These are phyloP conservation scores for Eilema griseolum DNA, from an alignment of 2,888 invertebrate genomes.

Conservation along the genomic window DNA sequence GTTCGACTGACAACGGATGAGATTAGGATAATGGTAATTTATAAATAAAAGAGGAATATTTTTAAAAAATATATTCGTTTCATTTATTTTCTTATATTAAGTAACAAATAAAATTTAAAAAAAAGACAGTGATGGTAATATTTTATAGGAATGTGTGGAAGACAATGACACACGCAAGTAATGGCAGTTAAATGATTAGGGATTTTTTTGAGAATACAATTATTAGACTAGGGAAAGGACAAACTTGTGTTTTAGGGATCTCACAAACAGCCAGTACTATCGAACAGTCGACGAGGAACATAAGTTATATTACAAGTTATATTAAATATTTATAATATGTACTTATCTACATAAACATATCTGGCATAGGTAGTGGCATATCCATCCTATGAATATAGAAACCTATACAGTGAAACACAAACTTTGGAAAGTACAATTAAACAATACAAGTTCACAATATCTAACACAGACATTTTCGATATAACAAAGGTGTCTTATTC, in stretches of 20 bases:
- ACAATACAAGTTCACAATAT: not conserved
- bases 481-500: not conserved
- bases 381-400: no score
- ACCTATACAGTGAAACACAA: not conserved
- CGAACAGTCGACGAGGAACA: no score
- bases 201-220: no score
- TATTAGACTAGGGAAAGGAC: no score
- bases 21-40: constrained; percentile 80
- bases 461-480: constrained; percentile 6
- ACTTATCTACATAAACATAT: no score
- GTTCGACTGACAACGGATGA: constrained; percentile 77
- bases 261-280: no score
- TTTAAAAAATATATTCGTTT: constrained; percentile 69
- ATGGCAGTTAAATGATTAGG: no score
- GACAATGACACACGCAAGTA: no score
- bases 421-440: not conserved
- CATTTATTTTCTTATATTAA: constrained; percentile 34
- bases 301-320: no score
- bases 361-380: no score
- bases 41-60: constrained; percentile 85
- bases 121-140: not conserved
- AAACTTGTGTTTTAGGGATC: no score
- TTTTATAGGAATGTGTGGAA: not conserved
- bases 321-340: no score
- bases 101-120: not conserved